phyloP scores from a whole-genome alignment of 2,113 vertebrate species.

The Corythaeola cristata region DNA sequence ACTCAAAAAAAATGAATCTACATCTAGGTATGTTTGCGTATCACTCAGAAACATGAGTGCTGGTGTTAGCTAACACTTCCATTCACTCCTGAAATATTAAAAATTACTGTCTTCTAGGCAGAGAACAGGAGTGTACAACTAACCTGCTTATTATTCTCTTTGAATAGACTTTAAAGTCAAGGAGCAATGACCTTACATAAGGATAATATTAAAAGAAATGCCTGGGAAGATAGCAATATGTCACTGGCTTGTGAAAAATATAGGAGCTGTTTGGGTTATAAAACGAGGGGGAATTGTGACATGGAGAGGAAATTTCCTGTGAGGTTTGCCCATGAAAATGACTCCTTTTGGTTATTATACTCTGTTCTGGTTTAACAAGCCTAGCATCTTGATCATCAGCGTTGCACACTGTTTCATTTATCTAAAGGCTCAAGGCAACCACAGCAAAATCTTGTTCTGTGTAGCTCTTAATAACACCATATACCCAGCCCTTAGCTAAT shows the following conservation, averaged over 20 bases:
- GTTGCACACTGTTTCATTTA: not conserved
- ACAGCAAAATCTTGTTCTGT: not conserved
- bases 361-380: not conserved
- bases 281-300: not conserved
- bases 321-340: not conserved
- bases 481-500: not conserved
- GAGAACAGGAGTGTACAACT: not conserved
- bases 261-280: not conserved
- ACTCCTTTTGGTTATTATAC: not conserved
- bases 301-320: not conserved
- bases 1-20: not conserved
- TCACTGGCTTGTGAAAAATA: not conserved
- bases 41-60: not conserved
- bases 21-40: not conserved
- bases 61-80: not conserved
- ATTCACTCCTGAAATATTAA: not conserved
- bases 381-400: not conserved
- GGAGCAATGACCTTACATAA: not conserved
- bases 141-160: not conserved
- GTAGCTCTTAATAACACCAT: not conserved
- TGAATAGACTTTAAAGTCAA: not conserved
- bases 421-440: not conserved
- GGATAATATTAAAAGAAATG: not conserved
- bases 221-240: not conserved
- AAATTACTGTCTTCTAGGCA: not conserved